A percentile compares a stretch with the other conserved stretches of the same genome.
These are phyloP conservation scores for Caranx ignobilis DNA, from an alignment of 2,113 vertebrate genomes.

Conservation along the genomic window DNA sequence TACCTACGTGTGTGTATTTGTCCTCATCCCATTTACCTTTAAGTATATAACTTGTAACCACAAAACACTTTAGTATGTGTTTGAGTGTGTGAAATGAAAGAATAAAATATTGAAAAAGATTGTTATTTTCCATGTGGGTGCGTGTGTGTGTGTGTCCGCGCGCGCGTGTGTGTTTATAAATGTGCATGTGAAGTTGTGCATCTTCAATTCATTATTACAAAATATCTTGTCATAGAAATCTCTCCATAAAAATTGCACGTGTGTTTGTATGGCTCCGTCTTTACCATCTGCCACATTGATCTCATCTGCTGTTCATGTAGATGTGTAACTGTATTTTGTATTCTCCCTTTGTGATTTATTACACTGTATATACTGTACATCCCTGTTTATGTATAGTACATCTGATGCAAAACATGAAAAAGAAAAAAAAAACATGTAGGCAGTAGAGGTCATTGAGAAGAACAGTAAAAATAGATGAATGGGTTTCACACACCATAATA, in stretches of 20 bases:
- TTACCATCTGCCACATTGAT: conserved; percentile 15
- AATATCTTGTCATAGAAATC: conserved; percentile 12
- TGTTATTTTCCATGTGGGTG: neutral
- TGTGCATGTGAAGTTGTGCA: neutral
- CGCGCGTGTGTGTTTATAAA: no score
- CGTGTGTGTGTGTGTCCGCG: neutral
- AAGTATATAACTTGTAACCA: conserved; percentile 17
- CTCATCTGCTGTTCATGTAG: neutral
- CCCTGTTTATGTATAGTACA: no score
- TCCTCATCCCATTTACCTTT: conserved; percentile 41
- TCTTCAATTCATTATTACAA: conserved; percentile 14
- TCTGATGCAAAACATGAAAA: neutral
- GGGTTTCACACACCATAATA: conserved; percentile 71
- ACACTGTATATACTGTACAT: no score
- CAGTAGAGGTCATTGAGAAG: conserved; percentile 36
- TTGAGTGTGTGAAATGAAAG: conserved; percentile 6
- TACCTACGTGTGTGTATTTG: conserved; percentile 44
- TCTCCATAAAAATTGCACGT: conserved; percentile 3
- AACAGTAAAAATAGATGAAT: conserved; percentile 76
- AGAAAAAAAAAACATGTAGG: neutral
- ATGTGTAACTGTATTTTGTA: neutral
- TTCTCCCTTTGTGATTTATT: neutral
- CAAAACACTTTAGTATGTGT: conserved; percentile 28
- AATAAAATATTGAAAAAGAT: neutral
- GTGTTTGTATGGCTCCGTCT: conserved; percentile 14